phyloP scores from a whole-genome alignment of 2,113 vertebrate genomes.

The Chrysemys picta region DNA sequence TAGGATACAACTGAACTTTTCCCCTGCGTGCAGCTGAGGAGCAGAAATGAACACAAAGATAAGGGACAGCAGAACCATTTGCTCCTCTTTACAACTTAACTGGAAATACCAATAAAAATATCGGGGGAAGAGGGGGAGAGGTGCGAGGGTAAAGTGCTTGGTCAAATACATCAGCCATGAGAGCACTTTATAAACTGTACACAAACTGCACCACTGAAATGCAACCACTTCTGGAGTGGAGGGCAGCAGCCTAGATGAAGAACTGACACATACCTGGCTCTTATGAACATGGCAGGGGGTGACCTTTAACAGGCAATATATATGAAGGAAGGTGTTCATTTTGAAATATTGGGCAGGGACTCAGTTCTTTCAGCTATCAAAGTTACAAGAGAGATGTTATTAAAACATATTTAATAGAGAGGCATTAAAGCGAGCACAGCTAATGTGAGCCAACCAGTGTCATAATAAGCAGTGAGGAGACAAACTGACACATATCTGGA shows the following conservation, averaged over 20 bases:
- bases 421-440: not conserved
- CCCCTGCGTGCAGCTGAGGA: not conserved
- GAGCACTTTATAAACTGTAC: not conserved
- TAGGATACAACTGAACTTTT: not conserved
- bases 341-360: not conserved
- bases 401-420: not conserved
- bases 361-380: not conserved
- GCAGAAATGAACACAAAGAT: not conserved
- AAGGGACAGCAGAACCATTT: not conserved
- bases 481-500: not conserved
- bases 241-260: not conserved
- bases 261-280: not conserved
- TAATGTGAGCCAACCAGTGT: not conserved
- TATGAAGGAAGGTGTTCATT: not conserved
- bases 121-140: not conserved
- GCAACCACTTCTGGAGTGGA: not conserved
- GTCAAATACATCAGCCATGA: not conserved
- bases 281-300: not conserved
- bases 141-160: not conserved
- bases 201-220: not conserved
- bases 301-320: not conserved
- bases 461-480: not conserved
- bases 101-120: not conserved
- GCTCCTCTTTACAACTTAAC: no score
- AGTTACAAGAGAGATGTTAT: not conserved